Evolutionary conservation across 2,888 invertebrate genomes (phyloP).

Genomic region (Andrena fulva): DNA sequence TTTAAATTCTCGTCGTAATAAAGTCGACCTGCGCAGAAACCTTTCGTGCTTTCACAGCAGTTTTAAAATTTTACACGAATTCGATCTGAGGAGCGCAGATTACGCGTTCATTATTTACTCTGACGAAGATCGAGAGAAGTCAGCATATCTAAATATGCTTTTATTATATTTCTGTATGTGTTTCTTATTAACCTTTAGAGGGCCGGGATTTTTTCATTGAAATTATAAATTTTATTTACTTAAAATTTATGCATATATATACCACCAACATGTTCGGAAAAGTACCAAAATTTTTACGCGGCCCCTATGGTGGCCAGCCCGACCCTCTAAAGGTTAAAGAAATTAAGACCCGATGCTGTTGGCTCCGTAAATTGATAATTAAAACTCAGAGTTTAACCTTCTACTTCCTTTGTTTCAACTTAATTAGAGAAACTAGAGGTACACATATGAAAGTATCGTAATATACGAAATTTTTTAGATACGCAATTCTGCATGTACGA

Average conservation of each 20-base stretch:
- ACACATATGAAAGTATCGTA: slow-evolving; percentile 4
- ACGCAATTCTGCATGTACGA: slow-evolving; percentile 1
- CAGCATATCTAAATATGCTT: not conserved
- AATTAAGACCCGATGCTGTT: not conserved
- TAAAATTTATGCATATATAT: too few species aligned
- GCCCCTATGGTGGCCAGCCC: too few species aligned
- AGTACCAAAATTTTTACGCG: too few species aligned
- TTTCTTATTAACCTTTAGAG: not conserved
- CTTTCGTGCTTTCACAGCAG: not conserved
- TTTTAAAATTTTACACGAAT: not conserved
- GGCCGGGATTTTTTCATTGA: too few species aligned
- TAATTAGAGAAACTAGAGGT: slow-evolving; percentile 11
- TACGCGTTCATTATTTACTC: not conserved
- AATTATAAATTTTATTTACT: too few species aligned
- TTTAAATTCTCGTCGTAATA: slow-evolving; percentile 3
- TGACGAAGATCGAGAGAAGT: not conserved
- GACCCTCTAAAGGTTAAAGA: not conserved
- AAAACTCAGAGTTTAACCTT: slow-evolving; percentile 44
- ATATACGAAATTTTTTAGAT: slow-evolving; percentile 16
- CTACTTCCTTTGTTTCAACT: slow-evolving; percentile 6
- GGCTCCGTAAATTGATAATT: slow-evolving; percentile 13
- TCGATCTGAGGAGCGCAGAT: not conserved
- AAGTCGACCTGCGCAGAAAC: not conserved
- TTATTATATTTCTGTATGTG: not conserved
- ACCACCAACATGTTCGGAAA: too few species aligned